A percentile compares a stretch with the other conserved stretches of the same genome.
Conservation (phyloP, 2,888 invertebrate genomes). For the Helicoverpa assulta region DNA sequence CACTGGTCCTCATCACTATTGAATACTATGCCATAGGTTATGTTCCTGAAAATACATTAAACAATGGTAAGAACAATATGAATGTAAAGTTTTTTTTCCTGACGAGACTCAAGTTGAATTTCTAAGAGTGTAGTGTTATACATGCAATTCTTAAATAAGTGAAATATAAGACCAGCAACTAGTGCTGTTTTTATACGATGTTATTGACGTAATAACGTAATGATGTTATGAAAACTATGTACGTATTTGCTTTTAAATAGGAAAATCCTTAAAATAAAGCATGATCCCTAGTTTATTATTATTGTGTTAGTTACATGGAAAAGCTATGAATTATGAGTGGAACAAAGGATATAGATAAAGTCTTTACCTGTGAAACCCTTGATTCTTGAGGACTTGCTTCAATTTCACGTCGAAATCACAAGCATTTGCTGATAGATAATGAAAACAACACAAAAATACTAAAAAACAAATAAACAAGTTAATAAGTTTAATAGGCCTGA, state of each 20-base stretch:
- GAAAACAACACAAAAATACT: slow-evolving; percentile 47
- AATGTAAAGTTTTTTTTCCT: too few species aligned
- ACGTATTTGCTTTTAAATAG: not conserved
- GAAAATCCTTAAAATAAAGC: not conserved
- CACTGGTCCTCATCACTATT: slow-evolving; percentile 59
- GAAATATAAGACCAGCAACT: too few species aligned
- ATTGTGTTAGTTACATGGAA: not conserved
- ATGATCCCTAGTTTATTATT: too few species aligned
- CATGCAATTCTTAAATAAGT: too few species aligned
- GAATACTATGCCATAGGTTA: slow-evolving; percentile 77
- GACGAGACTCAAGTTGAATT: too few species aligned
- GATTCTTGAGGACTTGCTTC: slow-evolving; percentile 73
- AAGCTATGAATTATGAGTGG: not conserved
- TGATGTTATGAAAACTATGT: too few species aligned
- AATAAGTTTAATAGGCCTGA: not conserved
- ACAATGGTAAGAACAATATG: not conserved
- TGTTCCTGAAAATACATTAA: slow-evolving; percentile 73
- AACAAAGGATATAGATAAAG: not conserved
- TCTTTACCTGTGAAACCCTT: slow-evolving; percentile 84
- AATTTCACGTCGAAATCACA: slow-evolving; percentile 78
- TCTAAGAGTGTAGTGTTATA: too few species aligned
- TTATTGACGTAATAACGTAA: too few species aligned
- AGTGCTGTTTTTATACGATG: too few species aligned
- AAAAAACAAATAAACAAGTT: slow-evolving; percentile 8
- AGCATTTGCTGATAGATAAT: slow-evolving; percentile 59